Conservation (phyloP, 2,113 vertebrate genomes). For the Neolamprologus tretocephalus region DNA sequence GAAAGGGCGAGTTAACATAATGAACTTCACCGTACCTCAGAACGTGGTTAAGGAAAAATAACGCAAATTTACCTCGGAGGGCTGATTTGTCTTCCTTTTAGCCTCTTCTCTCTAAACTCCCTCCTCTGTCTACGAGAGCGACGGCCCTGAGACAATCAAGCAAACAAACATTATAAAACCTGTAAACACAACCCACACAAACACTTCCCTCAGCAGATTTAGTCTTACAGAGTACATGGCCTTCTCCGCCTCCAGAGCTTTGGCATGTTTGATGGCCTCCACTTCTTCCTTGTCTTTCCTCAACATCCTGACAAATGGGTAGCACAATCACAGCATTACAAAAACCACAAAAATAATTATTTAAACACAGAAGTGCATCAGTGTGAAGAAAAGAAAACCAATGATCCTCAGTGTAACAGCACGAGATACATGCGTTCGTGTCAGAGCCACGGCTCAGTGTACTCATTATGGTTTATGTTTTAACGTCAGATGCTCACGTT, state of each 20-base stretch:
- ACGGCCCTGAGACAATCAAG: conserved; percentile 73
- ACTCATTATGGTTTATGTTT: neutral
- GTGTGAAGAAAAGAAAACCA: neutral
- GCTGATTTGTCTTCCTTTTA: conserved; percentile 94
- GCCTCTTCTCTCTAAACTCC: conserved; percentile 91
- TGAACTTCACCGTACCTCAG: neutral
- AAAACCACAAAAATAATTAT: neutral
- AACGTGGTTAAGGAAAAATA: rapidly evolving
- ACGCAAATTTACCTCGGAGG: conserved; percentile 80
- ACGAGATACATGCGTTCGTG: rapidly evolving
- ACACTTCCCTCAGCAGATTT: neutral
- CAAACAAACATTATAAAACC: neutral
- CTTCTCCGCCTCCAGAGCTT: conserved; percentile 93
- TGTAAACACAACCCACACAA: neutral
- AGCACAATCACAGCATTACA: neutral
- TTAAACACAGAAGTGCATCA: neutral
- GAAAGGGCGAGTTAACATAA: neutral
- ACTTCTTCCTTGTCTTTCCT: conserved; percentile 96
- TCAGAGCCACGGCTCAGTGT: neutral
- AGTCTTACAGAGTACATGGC: conserved; percentile 94
- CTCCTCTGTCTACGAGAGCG: conserved; percentile 89
- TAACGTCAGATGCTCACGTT: neutral
- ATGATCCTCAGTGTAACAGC: neutral
- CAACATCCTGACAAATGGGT: conserved; percentile 78
- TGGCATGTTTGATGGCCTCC: conserved; percentile 94